Evolutionary conservation across 1,140 invertebrate species (phyloP).

Genomic region (Mycetomoellerius zeteki): DNA sequence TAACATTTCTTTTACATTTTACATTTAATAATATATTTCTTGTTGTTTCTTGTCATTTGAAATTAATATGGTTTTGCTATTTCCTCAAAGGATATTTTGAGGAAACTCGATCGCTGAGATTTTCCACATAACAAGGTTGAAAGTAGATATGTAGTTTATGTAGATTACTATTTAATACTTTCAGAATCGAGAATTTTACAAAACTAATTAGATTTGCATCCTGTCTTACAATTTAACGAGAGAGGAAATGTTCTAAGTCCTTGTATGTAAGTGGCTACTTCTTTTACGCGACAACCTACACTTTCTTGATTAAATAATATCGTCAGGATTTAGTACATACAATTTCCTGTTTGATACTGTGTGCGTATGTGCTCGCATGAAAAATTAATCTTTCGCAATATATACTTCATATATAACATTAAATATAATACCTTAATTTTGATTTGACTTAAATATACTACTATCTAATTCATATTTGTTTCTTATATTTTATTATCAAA

Average conservation of each 20-base stretch:
- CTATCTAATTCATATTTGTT: neutral
- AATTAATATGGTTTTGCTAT: neutral
- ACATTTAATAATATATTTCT: constrained; percentile 9
- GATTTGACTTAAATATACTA: neutral
- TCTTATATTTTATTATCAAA: constrained; percentile 28
- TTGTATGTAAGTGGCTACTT: constrained; percentile 32
- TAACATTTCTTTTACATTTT: neutral
- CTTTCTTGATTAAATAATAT: constrained; percentile 63
- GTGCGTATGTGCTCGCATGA: too few relatives aligned
- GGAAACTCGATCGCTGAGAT: neutral
- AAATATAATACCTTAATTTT: neutral
- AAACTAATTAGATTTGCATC: constrained; percentile 30
- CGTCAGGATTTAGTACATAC: neutral
- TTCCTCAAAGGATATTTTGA: neutral
- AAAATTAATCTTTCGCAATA: neutral
- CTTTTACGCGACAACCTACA: constrained; percentile 61
- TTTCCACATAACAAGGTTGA: neutral
- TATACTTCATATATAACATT: constrained; percentile 2
- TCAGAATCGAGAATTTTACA: constrained; percentile 2
- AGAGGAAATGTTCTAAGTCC: constrained; percentile 65
- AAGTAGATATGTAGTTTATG: neutral
- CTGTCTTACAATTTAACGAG: constrained; percentile 49
- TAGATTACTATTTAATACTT: constrained; percentile 29
- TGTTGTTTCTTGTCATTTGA: neutral
- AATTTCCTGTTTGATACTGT: neutral